phyloP scores from a whole-genome alignment of 2,888 invertebrate species.

The Plagodis pulveraria region DNA sequence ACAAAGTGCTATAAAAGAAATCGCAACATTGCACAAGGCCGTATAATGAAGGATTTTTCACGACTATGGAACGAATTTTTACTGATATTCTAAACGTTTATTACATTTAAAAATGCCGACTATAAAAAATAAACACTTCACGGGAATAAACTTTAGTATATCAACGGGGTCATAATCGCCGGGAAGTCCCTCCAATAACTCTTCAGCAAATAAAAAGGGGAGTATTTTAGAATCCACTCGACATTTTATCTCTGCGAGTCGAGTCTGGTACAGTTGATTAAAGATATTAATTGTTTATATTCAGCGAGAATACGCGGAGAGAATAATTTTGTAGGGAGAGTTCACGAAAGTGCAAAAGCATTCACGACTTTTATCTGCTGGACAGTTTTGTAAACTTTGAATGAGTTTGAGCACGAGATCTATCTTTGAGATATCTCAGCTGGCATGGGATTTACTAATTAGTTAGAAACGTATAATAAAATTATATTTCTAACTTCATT shows the following conservation, averaged over 20 bases:
- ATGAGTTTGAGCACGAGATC: constrained; percentile 36
- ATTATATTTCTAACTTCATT: no score
- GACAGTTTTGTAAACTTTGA: constrained; percentile 41
- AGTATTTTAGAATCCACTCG: constrained; percentile 33
- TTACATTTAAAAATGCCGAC: constrained; percentile 31
- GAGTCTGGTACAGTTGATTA: constrained; percentile 56
- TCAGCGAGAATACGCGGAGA: constrained; percentile 50
- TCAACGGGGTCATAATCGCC: constrained; percentile 31
- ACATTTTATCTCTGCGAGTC: constrained; percentile 42
- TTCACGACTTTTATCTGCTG: constrained; percentile 28
- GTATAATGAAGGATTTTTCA: constrained; percentile 4
- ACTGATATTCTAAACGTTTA: constrained; percentile 35
- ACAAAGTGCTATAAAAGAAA: constrained; percentile 4
- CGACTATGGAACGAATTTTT: constrained; percentile 22
- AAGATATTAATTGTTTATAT: constrained; percentile 70
- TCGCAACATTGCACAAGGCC: constrained; percentile 1
- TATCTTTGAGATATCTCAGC: constrained; percentile 8
- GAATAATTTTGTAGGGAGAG: constrained; percentile 46
- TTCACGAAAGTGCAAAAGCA: constrained; percentile 22
- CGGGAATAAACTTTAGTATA: constrained; percentile 31
- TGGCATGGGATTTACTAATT: not conserved
- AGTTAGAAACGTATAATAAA: no score
- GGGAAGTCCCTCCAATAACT: constrained; percentile 30
- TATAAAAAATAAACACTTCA: constrained; percentile 18
- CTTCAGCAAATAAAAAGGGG: constrained; percentile 37